phyloP scores from a whole-genome alignment of 2,797 vertebrate species.

The Dendrocincla tyrannina region DNA sequence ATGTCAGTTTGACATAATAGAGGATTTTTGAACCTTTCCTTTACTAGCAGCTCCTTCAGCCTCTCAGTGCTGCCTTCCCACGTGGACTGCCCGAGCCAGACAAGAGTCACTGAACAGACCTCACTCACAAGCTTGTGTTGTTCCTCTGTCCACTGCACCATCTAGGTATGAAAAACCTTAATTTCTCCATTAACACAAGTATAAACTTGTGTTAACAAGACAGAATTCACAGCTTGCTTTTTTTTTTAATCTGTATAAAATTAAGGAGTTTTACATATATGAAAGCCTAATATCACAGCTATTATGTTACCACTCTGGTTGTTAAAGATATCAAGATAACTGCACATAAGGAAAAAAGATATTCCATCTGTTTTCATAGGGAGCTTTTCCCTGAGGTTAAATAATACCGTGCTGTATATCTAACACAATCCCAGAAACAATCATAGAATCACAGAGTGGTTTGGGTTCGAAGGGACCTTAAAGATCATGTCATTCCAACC shows the following conservation, averaged over 20 bases:
- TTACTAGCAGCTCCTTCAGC: neutral
- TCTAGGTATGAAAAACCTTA: neutral
- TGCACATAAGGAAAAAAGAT: neutral
- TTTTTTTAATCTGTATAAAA: neutral
- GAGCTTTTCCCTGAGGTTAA: neutral
- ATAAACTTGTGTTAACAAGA: neutral
- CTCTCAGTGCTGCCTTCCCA: neutral
- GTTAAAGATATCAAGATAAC: neutral
- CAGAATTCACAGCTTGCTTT: rapidly evolving
- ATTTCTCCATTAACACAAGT: neutral
- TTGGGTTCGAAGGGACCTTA: neutral
- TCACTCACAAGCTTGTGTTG: neutral
- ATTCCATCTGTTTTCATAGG: neutral
- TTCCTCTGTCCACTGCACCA: neutral
- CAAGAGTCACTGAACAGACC: neutral
- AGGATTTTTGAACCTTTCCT: neutral
- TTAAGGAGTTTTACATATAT: rapidly evolving
- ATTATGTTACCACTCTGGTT: neutral
- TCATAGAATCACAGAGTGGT: neutral
- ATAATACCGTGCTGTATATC: neutral
- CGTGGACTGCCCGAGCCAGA: neutral
- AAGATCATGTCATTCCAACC: neutral
- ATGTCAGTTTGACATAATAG: neutral
- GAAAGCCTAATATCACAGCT: neutral
- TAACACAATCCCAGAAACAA: neutral